These are phyloP conservation scores for Neolamprologus cancellatus DNA, from an alignment of 2,113 vertebrate species.

Conservation along the genomic window DNA sequence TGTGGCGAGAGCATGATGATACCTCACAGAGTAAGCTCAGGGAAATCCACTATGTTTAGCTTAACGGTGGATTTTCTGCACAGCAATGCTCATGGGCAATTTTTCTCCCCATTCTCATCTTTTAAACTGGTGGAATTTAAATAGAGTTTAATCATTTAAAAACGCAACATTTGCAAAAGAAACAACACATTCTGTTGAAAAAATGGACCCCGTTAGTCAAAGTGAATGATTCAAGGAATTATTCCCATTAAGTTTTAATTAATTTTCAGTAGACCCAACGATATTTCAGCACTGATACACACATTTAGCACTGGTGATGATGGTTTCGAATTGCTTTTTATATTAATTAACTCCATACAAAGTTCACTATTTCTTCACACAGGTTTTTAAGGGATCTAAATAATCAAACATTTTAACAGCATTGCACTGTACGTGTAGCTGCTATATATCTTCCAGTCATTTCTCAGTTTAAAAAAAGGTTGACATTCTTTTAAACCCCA, in stretches of 20 bases:
- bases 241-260: neutral
- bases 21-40: neutral
- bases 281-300: neutral
- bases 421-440: neutral
- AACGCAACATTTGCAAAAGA: neutral
- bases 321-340: accelerated
- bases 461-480: accelerated
- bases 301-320: neutral
- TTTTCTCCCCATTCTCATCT: accelerated
- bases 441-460: neutral
- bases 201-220: accelerated
- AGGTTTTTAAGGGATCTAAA: neutral
- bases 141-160: neutral
- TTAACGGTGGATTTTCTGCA: neutral
- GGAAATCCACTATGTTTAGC: neutral
- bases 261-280: neutral
- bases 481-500: neutral
- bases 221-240: neutral
- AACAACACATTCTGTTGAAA: neutral
- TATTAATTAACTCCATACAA: neutral
- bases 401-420: neutral
- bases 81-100: neutral
- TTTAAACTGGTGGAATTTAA: neutral
- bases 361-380: neutral
- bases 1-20: neutral